Base-by-base conservation (phyloP, 2,113 vertebrate genomes). In the Lophura nycthemera region DNA sequence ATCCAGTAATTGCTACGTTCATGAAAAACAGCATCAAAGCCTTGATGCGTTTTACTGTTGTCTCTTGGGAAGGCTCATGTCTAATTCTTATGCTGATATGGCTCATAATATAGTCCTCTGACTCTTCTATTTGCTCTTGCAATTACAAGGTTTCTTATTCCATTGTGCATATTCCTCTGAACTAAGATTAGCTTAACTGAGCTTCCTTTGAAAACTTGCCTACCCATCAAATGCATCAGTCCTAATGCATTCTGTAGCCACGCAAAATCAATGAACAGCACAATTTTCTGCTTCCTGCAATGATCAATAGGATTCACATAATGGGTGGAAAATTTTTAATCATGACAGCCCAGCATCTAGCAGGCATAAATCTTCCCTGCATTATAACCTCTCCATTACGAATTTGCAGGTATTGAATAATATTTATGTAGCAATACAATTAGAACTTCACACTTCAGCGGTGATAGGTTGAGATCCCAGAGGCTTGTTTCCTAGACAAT, bases 271-370 rank as follows among this genome's bases (percentile, higher is more conserved):
- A 98, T 98, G 97, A 97, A 91, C 96, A 97, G 88, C 96, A 96
- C 96, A 96, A 95, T 97, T 97, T 97, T 97, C 96, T 95, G 94
- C 97, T 98, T 97, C 97, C 97, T 98, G 97, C 77, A 88, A 91
- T 97, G 96, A 98, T 98, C 98, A 98, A 98, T 98, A 97, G 94
- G 91, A 96, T 96, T 94, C 96, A 94, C 95, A 97, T 97, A 98
- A 98, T 97, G 97, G 95, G 93, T 96, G 90, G 97, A 97, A 98
- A 97, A 93, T 96, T 96, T 97, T 98, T 97, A 98, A 98, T 97
- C 91, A 36, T 96, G 97, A 97, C 97, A 97, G 95, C 92, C 93
- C 89, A 94, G 93, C 94, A 93, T 92, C 94, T 95, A 96, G 84
- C 89, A 32, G 92, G 95, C 96, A 97, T 98, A 96, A 98, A 97